Base-by-base conservation (phyloP, 2,888 invertebrate genomes). In the Agonopterix alstromeriana region DNA sequence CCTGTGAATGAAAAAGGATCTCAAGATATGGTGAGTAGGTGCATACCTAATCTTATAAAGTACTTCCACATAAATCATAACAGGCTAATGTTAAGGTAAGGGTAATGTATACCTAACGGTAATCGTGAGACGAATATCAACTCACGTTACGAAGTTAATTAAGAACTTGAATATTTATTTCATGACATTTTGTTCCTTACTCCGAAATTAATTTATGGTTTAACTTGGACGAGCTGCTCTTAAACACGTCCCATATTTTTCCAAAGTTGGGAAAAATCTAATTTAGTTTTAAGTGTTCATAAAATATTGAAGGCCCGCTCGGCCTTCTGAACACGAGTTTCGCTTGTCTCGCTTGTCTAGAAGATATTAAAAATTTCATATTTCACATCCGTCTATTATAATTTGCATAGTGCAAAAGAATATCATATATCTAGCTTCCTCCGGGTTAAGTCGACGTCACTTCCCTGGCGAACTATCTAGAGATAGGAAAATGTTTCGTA, bases 201-300 rank as follows among this genome's bases (percentile, higher is more conserved):
- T 54, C 49, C 36, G 56, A 58, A 52, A 53, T 61, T 52, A 52
- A 57, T 56, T 67, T 63, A 59, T 50, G 52, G 52, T 48, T 51
- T 53, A 60, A 64, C 56, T 63, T 53, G 48, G 53, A 49, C 54
- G 43, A 56, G 53, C 56, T 60, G 60, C 58, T 61, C 54, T 55
- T 58, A 51, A 56, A 53, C 45, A 41, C 53, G 57, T 57, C 52
- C 55, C 60, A 65, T 64, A 68, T 67, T 63, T 69, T 68, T 63
- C 56, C 52, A 59, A 68, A 70, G 58, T 64, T 61, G 54, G 56
- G 60, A 67, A 74, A 73, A 77, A 75, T 70, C 65, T 78, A 79
- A 80, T 80, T 77, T 77, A 73, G 71, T 73, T 74, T 70, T 70
- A 74, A 77, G 75, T 77, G 70, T 77, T 75, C 74, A 73, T 79